Base-by-base conservation (phyloP, 2,113 vertebrate species). In the Hippopotamus amphibius region DNA sequence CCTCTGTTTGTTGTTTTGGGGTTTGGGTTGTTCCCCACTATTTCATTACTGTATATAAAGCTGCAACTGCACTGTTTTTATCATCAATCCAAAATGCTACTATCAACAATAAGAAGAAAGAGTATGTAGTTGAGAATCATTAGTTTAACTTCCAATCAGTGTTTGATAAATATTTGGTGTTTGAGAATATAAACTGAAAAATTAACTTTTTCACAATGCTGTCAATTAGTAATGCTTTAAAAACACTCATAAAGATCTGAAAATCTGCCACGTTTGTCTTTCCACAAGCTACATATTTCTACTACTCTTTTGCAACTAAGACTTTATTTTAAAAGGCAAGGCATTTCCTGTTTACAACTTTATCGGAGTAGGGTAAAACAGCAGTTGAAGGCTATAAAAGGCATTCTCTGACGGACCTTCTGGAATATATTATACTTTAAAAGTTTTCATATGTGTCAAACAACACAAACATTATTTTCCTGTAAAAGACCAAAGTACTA, bases 311-410 rank as follows among this genome's bases (percentile, higher is more conserved):
- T 83, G 30, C 55, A 94, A 91, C 30, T 74, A 76, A 88, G n/a
- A 3, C 24, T 68, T 77, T 90, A 28, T 74, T 93, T 88, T 66
- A 71, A 76, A 89, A 85, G 57, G 33, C 57, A 93, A 95, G 79
- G n/a, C 37, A 89, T 92, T 98, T 97, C 83, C 92, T 97, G 96
- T 97, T 97, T 97, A 97, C 7, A 43, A 13, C 46, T 93, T 59
- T 28, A 87, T 57, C 59, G 82, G n/a, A 22, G 15, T 2, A 50
- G 43, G 17, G 26, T n/a, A 77, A 74, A 81, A 15, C 2, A 65
- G 21, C 15, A 53, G 43, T 71, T 41, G 57, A 41, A 90, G 74
- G 14, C 33, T 71, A 61, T 81, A 93, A 94, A 96, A 95, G 24
- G 89, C 37, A 66, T 50, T 93, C 15, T 85, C 21, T 66, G 5